Evolutionary conservation across 2,113 vertebrate species (phyloP).

Genomic region (Dasyornis broadbenti): DNA sequence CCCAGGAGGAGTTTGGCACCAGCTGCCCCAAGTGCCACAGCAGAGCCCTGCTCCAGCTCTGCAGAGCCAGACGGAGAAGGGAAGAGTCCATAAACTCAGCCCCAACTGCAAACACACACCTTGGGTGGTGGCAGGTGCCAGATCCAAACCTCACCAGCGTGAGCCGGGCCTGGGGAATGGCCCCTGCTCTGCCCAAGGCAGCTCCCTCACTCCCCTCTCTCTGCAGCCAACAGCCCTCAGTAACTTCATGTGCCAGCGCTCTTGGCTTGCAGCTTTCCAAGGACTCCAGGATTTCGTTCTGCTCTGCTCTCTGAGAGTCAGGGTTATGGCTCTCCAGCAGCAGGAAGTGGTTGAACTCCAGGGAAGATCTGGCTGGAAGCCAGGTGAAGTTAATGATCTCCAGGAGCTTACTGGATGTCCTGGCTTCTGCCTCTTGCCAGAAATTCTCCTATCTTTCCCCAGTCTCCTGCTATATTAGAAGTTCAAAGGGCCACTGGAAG

Average conservation of each 20-base stretch:
- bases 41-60: neutral
- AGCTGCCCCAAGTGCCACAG: neutral
- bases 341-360: neutral
- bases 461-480: neutral
- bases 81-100: neutral
- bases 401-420: neutral
- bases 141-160: neutral
- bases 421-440: neutral
- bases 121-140: neutral
- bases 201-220: neutral
- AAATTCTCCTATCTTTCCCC: neutral
- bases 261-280: neutral
- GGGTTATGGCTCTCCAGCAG: neutral
- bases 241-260: neutral
- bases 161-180: neutral
- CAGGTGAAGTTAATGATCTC: conserved; percentile 53
- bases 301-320: neutral
- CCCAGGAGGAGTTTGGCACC: neutral
- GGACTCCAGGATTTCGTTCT: neutral
- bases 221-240: neutral
- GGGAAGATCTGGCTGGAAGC: neutral
- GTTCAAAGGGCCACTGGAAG: neutral
- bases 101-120: neutral
- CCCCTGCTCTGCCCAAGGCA: neutral
- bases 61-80: neutral